Conservation (phyloP, 2,888 invertebrate species). For the Hirtodrosophila cameraria region DNA sequence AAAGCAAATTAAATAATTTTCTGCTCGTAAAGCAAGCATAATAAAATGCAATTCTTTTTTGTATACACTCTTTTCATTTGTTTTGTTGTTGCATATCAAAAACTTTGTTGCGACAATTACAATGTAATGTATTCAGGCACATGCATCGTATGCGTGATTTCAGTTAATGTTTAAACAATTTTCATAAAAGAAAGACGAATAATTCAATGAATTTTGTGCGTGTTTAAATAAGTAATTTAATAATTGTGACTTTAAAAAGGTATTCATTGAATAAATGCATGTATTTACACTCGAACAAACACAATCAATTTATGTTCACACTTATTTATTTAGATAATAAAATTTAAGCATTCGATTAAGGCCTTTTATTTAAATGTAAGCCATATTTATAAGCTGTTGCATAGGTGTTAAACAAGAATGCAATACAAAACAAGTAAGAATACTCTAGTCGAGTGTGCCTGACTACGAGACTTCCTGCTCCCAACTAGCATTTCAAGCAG, state of each 20-base stretch:
- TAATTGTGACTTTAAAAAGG: conserved; percentile 34
- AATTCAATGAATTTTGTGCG: conserved; percentile 36
- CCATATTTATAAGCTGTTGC: conserved; percentile 1
- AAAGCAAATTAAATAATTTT: background rate
- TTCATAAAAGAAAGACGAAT: conserved; percentile 21
- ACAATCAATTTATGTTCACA: conserved; percentile 1
- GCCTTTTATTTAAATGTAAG: too few relatives aligned
- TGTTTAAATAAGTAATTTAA: conserved; percentile 51
- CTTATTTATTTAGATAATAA: conserved; percentile 35
- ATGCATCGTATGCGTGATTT: conserved; percentile 38
- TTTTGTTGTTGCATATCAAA: background rate
- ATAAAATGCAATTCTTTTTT: conserved; percentile 1
- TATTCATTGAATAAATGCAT: conserved; percentile 17
- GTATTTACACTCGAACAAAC: conserved; percentile 10
- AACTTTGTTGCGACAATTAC: background rate
- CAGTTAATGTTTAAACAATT: conserved; percentile 22
- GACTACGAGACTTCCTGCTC: background rate
- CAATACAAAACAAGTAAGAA: too few relatives aligned
- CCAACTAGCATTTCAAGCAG: too few relatives aligned
- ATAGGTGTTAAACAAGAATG: background rate
- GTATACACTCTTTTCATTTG: background rate
- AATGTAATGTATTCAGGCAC: conserved; percentile 7
- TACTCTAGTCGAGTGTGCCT: background rate
- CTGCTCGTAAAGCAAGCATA: too few relatives aligned
- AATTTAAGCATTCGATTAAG: conserved; percentile 28